These are phyloP conservation scores for Morpho deidamia DNA, from an alignment of 2,888 invertebrate species.

Conservation along the genomic window DNA sequence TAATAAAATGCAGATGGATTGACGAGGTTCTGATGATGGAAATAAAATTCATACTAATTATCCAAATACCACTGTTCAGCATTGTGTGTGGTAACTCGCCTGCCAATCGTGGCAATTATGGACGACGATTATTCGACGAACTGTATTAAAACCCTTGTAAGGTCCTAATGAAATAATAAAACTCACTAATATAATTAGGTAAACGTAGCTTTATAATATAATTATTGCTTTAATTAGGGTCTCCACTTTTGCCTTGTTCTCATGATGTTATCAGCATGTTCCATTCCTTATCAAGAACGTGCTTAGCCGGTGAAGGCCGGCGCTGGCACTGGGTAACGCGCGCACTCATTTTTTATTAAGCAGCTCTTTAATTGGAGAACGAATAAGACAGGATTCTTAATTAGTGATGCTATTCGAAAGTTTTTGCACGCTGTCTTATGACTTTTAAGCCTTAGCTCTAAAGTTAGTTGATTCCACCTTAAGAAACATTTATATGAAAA, in stretches of 20 bases:
- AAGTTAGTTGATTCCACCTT: constrained; percentile 20
- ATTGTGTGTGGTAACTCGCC: too few relatives aligned
- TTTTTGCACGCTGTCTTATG: constrained; percentile 29
- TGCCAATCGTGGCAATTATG: too few relatives aligned
- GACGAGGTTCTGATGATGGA: too few relatives aligned
- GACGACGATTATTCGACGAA: too few relatives aligned
- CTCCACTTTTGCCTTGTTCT: constrained; percentile 1
- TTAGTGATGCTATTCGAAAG: constrained; percentile 68
- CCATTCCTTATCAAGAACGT: constrained; percentile 21
- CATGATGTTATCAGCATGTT: constrained; percentile 6
- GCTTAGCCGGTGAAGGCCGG: constrained; percentile 14
- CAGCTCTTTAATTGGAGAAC: constrained; percentile 58
- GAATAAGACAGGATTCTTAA: constrained; percentile 71
- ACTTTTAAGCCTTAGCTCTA: constrained; percentile 9
- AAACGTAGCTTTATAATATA: neutral
- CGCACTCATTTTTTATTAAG: constrained; percentile 65
- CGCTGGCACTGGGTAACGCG: constrained; percentile 26
- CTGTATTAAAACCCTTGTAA: too few relatives aligned
- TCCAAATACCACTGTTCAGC: too few relatives aligned
- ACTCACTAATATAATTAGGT: neutral
- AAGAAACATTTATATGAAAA: constrained; percentile 22
- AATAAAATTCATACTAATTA: too few relatives aligned
- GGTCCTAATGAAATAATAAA: too few relatives aligned
- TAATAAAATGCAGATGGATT: too few relatives aligned
- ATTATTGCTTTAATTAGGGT: constrained; percentile 6